A percentile compares a stretch with the other conserved stretches of the same genome.
Conservation (phyloP, 2,888 invertebrate genomes). For the Aromia moschata region DNA sequence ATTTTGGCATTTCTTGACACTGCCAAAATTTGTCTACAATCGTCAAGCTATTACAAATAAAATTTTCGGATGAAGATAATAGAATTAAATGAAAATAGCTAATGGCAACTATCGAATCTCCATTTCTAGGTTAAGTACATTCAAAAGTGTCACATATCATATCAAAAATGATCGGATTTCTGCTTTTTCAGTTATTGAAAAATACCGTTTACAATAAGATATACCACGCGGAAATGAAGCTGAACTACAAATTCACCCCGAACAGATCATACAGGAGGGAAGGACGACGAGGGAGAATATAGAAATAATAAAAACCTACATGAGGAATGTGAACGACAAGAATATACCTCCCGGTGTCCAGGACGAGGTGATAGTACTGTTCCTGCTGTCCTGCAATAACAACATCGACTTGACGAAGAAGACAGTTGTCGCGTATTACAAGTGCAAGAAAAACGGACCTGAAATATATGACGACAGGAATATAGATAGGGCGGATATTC, state of each 20-base stretch:
- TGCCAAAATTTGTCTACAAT: too few relatives aligned
- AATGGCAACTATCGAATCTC: too few relatives aligned
- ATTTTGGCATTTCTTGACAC: too few relatives aligned
- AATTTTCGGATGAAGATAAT: too few relatives aligned
- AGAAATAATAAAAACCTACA: slow-evolving; percentile 40
- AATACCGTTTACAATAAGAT: neutral
- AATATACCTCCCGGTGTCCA: slow-evolving; percentile 56
- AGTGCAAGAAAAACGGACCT: slow-evolving; percentile 67
- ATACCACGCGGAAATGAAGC: slow-evolving; percentile 9
- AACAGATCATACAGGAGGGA: slow-evolving; percentile 48
- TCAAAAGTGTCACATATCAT: too few relatives aligned
- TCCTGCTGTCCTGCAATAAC: slow-evolving; percentile 73
- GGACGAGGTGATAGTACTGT: slow-evolving; percentile 71
- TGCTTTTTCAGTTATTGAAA: neutral
- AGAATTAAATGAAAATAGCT: too few relatives aligned
- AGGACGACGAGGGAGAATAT: slow-evolving; percentile 47
- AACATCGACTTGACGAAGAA: slow-evolving; percentile 68
- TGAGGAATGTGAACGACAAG: slow-evolving; percentile 52
- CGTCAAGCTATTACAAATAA: too few relatives aligned
- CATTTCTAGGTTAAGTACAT: too few relatives aligned
- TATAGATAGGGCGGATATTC: slow-evolving; percentile 56
- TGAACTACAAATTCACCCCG: slow-evolving; percentile 46
- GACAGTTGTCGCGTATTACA: slow-evolving; percentile 73
- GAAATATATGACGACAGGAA: slow-evolving; percentile 72
- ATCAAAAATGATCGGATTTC: neutral